Conservation (phyloP, 2,113 vertebrate genomes). For the Toxotes chatareus region DNA sequence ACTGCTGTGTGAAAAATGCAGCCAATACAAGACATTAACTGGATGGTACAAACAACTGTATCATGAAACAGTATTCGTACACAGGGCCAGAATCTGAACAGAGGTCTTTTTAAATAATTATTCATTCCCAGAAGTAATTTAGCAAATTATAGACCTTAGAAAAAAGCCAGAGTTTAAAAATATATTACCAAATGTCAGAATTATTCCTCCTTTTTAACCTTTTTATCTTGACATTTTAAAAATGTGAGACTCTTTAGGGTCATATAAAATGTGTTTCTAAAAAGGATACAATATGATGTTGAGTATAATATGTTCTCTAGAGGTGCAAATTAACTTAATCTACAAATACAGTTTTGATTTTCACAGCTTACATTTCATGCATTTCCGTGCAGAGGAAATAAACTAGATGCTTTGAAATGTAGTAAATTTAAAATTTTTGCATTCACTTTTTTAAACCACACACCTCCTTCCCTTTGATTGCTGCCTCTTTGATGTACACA, state of each 20-base stretch:
- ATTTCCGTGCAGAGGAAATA: not conserved
- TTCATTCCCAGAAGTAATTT: not conserved
- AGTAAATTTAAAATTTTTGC: not conserved
- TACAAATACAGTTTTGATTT: not conserved
- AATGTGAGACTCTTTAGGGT: constrained; percentile 18
- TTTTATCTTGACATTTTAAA: constrained; percentile 50
- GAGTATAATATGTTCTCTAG: constrained; percentile 21
- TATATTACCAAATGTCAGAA: too few relatives aligned
- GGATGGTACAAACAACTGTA: not conserved
- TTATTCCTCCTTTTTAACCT: too few relatives aligned
- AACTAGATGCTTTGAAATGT: not conserved
- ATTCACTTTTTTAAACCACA: not conserved
- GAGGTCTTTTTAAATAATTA: not conserved
- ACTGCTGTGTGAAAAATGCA: not conserved
- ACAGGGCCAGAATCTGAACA: not conserved
- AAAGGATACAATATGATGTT: not conserved
- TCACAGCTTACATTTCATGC: not conserved
- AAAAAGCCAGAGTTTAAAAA: not conserved
- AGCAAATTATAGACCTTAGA: not conserved
- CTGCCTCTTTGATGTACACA: not conserved
- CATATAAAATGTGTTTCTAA: too few relatives aligned
- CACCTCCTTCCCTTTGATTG: not conserved
- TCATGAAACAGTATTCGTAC: too few relatives aligned
- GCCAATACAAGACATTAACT: not conserved
- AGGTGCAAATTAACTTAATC: not conserved